A percentile compares a stretch with the other conserved stretches of the same genome.
These are phyloP conservation scores for Jacana jacana DNA, from an alignment of 2,113 vertebrate genomes.

Conservation along the genomic window DNA sequence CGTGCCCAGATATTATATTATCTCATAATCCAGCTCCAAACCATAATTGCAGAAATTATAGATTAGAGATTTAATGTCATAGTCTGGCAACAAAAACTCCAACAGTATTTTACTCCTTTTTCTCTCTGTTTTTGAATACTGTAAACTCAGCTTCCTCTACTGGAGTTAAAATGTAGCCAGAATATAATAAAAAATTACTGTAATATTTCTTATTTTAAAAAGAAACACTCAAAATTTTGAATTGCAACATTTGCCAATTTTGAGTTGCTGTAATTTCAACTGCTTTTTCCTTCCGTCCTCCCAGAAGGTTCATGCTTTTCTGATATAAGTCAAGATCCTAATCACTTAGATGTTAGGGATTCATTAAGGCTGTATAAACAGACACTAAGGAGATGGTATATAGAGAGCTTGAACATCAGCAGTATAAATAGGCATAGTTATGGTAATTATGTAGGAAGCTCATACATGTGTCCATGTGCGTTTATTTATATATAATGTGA, in stretches of 20 bases:
- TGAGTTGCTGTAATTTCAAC: not conserved
- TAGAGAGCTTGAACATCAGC: not conserved
- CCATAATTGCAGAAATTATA: not conserved
- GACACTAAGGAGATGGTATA: not conserved
- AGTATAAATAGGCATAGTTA: not conserved
- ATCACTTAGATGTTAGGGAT: not conserved
- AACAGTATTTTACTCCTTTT: not conserved
- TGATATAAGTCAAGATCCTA: not conserved
- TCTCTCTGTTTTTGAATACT: not conserved
- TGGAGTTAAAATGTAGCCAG: not conserved
- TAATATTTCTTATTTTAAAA: not conserved
- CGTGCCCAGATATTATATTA: not conserved
- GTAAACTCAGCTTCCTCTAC: not conserved
- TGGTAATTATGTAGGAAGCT: conserved; percentile 14
- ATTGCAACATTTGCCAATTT: not conserved
- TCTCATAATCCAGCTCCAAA: not conserved
- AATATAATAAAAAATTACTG: not conserved
- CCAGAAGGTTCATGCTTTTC: not conserved
- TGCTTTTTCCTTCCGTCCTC: not conserved
- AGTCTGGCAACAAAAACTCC: not conserved
- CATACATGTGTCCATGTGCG: not conserved
- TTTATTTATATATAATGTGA: conserved; percentile 43
- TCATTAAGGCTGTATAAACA: not conserved
- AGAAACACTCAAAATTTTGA: not conserved
- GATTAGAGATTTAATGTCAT: not conserved